A percentile compares a stretch with the other conserved stretches of the same genome.
These are phyloP conservation scores for Siniperca undulata DNA, from an alignment of 2,797 vertebrate genomes.

Conservation along the genomic window DNA sequence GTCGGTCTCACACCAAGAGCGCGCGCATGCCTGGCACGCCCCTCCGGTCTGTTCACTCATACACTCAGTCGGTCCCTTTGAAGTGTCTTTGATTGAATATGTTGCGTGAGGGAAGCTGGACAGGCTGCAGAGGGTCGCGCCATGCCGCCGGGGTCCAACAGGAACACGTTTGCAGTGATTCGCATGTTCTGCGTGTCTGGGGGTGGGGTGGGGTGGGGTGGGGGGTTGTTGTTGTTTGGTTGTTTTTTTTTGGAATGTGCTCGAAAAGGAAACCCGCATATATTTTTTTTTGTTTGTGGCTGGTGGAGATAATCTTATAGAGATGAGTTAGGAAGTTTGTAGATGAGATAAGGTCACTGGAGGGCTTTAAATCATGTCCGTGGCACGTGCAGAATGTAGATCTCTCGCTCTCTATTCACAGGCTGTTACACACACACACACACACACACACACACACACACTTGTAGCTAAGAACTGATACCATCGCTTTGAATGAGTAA, in stretches of 20 bases:
- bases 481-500: neutral
- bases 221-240: too few species aligned
- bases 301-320: neutral
- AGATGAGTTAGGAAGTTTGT: neutral
- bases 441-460: neutral
- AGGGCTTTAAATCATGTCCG: slow-evolving; percentile 4
- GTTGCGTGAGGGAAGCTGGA: slow-evolving; percentile 34
- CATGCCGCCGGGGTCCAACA: neutral
- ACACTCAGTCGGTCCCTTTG: slow-evolving; percentile 53
- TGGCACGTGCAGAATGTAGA: neutral
- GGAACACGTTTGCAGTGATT: slow-evolving; percentile 3
- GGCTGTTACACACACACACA: neutral
- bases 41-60: slow-evolving; percentile 36
- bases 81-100: slow-evolving; percentile 56
- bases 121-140: slow-evolving; percentile 30
- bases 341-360: neutral
- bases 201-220: too few species aligned
- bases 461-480: neutral
- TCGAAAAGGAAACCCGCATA: neutral
- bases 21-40: slow-evolving; percentile 59
- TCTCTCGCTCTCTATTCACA: neutral
- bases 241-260: neutral
- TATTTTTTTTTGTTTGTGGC: neutral
- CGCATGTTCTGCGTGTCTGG: neutral
- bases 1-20: slow-evolving; percentile 69